phyloP scores from a whole-genome alignment of 2,888 invertebrate species.

The Gerris lacustris region DNA sequence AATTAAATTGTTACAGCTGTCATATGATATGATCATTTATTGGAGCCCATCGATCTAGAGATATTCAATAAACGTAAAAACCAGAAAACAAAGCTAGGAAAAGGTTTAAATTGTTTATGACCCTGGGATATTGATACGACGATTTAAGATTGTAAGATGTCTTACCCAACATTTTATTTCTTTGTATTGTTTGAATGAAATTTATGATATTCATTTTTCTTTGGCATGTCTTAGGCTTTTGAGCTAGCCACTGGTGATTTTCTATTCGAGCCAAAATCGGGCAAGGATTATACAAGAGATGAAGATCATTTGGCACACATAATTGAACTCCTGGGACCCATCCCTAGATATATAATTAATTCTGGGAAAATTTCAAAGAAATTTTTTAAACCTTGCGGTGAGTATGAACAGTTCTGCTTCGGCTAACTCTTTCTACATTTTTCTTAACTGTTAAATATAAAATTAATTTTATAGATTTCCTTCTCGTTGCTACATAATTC shows the following conservation, averaged over 20 bases:
- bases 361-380: slow-evolving; percentile 60
- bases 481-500: too few relatives aligned
- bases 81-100: too few relatives aligned
- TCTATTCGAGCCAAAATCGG: slow-evolving; percentile 69
- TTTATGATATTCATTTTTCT: background rate
- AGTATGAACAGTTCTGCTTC: slow-evolving; percentile 8
- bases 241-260: slow-evolving; percentile 80
- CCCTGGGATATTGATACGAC: too few relatives aligned
- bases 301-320: slow-evolving; percentile 78
- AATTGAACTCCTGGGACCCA: slow-evolving; percentile 65
- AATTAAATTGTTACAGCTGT: too few relatives aligned
- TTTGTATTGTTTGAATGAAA: background rate
- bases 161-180: background rate
- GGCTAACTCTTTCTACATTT: too few relatives aligned
- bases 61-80: too few relatives aligned
- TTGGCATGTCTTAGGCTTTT: slow-evolving; percentile 44
- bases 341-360: slow-evolving; percentile 60
- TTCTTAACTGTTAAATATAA: too few relatives aligned
- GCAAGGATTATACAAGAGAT: slow-evolving; percentile 59
- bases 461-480: too few relatives aligned
- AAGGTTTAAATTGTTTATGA: too few relatives aligned
- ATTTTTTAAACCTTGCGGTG: slow-evolving; percentile 46
- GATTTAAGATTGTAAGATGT: too few relatives aligned
- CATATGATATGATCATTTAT: too few relatives aligned
- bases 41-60: too few relatives aligned